phyloP scores from a whole-genome alignment of 2,113 vertebrate species.

The Percina caprodes region DNA sequence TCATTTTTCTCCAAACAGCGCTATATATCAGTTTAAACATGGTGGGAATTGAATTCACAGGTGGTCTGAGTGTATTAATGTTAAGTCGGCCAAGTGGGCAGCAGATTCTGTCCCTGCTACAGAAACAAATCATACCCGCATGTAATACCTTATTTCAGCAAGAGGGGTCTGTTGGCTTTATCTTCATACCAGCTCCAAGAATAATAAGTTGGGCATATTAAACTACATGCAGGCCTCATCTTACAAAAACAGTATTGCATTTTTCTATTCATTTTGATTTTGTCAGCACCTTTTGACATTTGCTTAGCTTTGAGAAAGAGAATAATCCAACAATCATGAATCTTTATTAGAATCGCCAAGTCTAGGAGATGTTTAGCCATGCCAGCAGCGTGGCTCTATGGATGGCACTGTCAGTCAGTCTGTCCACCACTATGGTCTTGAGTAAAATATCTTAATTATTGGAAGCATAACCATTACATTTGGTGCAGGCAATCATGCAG shows the following conservation, averaged over 20 bases:
- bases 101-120: conserved; percentile 14
- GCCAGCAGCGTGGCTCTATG: no score
- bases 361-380: no score
- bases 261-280: not conserved
- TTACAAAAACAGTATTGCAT: not conserved
- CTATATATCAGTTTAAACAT: conserved; percentile 44
- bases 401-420: no score
- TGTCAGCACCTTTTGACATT: not conserved
- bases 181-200: not conserved
- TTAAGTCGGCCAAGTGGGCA: conserved; percentile 21
- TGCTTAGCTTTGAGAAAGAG: not conserved
- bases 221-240: not conserved
- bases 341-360: no score
- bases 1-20: conserved; percentile 29
- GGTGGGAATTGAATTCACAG: conserved; percentile 47
- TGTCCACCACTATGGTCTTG: no score
- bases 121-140: not conserved
- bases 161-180: not conserved
- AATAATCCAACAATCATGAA: not conserved
- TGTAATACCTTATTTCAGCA: conserved; percentile 5
- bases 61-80: conserved; percentile 49
- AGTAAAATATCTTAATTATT: no score
- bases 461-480: no score
- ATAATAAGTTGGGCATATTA: not conserved
- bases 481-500: no score